Base-by-base conservation (phyloP, 35 echinoderm and acorn worm species). In the Amphiura filiformis region DNA sequence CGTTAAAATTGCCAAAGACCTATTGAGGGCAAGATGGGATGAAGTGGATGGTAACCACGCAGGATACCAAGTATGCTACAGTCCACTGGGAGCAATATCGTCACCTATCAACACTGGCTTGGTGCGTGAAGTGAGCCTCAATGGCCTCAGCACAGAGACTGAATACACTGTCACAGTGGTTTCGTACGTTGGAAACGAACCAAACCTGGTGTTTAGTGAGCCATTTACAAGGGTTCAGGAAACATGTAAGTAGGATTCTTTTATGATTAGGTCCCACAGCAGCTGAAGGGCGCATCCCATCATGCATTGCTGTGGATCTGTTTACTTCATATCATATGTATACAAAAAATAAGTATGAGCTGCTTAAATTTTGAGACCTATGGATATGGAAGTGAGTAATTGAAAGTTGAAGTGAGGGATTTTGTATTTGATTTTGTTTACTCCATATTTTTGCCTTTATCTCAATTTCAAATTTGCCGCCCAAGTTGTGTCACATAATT, bases 41-140 rank as follows among this genome's bases (percentile, higher is more conserved):
- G 39, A 61, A 36, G 1, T 34, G 1, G 39, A 34, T 20, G 76
- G 86, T 5, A 37, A 80, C 77, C 32, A 52, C 35, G 86, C 38
- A 1, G 75, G 76, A 5, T 81, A 80, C 42, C 22, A 56, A 37
- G 33, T 88, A n/a, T 80, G 86, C 77, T 78, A 88, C 77, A 56
- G 39, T 34, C 86, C 86, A 0, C 32, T 57, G 31, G 77, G 86
- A 22, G 77, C 86, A 0, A 1, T 56, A 20, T 2, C 78, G 11
- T 80, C 86, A 13, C 86, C 86, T 26, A 34, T 80, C 34, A 52
- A 39, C 52, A 85, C n/a, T 34, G 81, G 83, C 34, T n/a, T 65
- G 31, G 22, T 2, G 14, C 33, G 83, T 35, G 31, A 83, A 61
- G 56, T 85, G 1, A 13, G 39, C 64, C 34, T 85, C 37, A 85